Evolutionary conservation across 2,113 vertebrate species (phyloP).

Genomic region (Apistogramma diplotaenia): DNA sequence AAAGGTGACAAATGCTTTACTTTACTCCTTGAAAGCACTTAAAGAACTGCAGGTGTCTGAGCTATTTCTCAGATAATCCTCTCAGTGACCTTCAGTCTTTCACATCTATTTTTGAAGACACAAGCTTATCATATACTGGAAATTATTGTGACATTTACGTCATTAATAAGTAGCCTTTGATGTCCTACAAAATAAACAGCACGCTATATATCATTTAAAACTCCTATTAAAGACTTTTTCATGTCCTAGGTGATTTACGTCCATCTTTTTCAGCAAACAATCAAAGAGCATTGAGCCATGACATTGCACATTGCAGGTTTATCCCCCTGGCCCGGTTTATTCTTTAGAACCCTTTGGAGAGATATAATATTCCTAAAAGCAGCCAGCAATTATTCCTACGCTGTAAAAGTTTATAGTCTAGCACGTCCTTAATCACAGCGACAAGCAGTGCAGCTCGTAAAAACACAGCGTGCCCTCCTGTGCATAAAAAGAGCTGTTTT

Average conservation of each 20-base stretch:
- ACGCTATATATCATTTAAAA: neutral
- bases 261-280: slow-evolving; percentile 6
- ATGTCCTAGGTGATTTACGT: slow-evolving; percentile 4
- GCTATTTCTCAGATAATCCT: neutral
- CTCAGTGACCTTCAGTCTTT: neutral
- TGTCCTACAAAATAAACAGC: slow-evolving; percentile 3
- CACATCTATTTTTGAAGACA: neutral
- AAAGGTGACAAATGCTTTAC: neutral
- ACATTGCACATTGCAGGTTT: neutral
- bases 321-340: slow-evolving; percentile 1
- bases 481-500: slow-evolving; percentile 42
- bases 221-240: neutral
- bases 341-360: slow-evolving; percentile 29
- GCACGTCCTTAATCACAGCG: slow-evolving; percentile 60
- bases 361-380: slow-evolving; percentile 53
- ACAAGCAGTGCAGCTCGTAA: slow-evolving; percentile 60
- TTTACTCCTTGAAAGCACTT: neutral
- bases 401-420: slow-evolving; percentile 67
- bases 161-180: neutral
- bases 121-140: neutral
- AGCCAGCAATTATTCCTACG: slow-evolving; percentile 56
- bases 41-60: neutral
- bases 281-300: slow-evolving; percentile 17
- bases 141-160: slow-evolving; percentile 4
- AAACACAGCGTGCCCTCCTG: slow-evolving; percentile 21